Evolutionary conservation across 2,113 vertebrate species (phyloP).

Genomic region (Oncorhynchus masou): DNA sequence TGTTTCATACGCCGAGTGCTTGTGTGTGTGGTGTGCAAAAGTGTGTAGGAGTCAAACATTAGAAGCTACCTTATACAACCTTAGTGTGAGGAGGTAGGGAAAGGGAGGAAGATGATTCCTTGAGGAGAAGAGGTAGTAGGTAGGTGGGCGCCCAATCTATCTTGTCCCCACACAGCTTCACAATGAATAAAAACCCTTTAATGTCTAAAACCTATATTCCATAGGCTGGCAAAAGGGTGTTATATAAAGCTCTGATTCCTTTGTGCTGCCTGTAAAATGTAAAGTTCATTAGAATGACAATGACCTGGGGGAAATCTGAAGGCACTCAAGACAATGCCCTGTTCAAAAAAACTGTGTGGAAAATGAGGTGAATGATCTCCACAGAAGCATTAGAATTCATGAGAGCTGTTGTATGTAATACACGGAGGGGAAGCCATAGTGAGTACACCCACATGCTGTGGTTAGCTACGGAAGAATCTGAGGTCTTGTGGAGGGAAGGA

Average conservation of each 20-base stretch:
- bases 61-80: background rate
- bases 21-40: background rate
- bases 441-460: too few relatives aligned
- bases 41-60: background rate
- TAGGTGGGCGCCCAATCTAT: slow-evolving; percentile 26
- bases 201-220: slow-evolving; percentile 17
- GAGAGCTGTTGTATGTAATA: slow-evolving; percentile 10
- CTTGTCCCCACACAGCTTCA: background rate
- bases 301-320: slow-evolving; percentile 34
- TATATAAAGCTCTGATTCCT: slow-evolving; percentile 45
- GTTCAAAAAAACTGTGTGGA: slow-evolving; percentile 40
- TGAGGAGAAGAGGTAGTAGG: slow-evolving; percentile 41
- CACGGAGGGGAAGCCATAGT: too few relatives aligned
- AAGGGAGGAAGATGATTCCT: slow-evolving; percentile 44
- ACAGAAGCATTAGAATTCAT: slow-evolving; percentile 47
- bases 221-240: slow-evolving; percentile 46
- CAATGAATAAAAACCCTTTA: slow-evolving; percentile 40
- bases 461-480: too few relatives aligned
- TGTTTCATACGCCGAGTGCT: too few relatives aligned
- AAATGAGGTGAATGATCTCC: slow-evolving; percentile 52
- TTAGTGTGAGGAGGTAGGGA: slow-evolving; percentile 17
- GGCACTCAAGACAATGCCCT: slow-evolving; percentile 33
- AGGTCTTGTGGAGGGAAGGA: too few relatives aligned
- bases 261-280: slow-evolving; percentile 33
- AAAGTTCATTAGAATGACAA: slow-evolving; percentile 28